A percentile compares a stretch with the other conserved stretches of the same genome.
Conservation (phyloP, 2,888 invertebrate genomes). For the Spatulosminthurus flaviceps region DNA sequence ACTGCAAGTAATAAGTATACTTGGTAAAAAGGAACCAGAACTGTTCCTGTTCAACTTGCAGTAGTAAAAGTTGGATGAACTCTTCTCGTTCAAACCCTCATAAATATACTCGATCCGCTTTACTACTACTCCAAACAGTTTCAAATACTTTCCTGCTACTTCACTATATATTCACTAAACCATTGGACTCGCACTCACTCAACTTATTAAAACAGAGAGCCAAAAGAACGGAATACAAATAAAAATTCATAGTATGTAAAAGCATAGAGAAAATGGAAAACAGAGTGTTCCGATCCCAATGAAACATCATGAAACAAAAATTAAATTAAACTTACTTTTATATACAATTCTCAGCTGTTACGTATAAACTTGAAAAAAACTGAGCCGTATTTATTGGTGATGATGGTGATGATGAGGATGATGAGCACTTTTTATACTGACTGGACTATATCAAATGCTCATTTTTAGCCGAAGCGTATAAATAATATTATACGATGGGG, state of each 20-base stretch:
- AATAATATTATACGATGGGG: too few relatives aligned
- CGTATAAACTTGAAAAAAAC: neutral
- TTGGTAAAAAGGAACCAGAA: too few relatives aligned
- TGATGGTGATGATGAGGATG: too few relatives aligned
- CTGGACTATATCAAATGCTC: conserved; percentile 5
- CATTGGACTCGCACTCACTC: too few relatives aligned
- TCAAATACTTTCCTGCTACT: neutral
- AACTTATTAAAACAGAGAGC: too few relatives aligned
- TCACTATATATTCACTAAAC: too few relatives aligned
- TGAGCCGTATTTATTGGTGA: too few relatives aligned
- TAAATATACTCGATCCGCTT: neutral
- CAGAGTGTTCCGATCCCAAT: neutral
- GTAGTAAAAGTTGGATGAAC: conserved; percentile 3
- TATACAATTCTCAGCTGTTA: neutral
- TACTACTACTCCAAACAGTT: neutral
- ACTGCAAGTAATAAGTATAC: too few relatives aligned
- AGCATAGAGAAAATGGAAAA: conserved; percentile 14
- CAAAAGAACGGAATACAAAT: too few relatives aligned
- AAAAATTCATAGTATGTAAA: too few relatives aligned
- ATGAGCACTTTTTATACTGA: too few relatives aligned
- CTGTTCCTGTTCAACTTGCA: neutral
- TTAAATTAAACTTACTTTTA: neutral
- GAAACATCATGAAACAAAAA: neutral
- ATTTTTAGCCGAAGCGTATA: neutral
- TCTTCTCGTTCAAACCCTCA: neutral